phyloP scores from a whole-genome alignment of 2,888 invertebrate species.

The Euproctis similis region DNA sequence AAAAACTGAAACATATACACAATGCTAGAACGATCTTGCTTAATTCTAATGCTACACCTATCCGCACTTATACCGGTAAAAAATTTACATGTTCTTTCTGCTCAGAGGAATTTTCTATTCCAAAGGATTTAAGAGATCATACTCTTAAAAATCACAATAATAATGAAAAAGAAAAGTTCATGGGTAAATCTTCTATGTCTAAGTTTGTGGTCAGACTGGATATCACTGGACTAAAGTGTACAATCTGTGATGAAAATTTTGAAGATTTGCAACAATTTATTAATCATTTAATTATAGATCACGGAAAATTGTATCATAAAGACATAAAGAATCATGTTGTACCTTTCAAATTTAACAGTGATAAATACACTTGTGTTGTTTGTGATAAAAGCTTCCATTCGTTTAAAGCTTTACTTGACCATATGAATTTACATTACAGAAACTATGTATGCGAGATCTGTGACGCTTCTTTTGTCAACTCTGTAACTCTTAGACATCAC shows the following conservation, averaged over 20 bases:
- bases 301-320: conserved; percentile 9
- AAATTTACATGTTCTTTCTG: conserved; percentile 47
- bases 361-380: conserved; percentile 10
- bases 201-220: conserved; percentile 17
- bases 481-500: conserved; percentile 7
- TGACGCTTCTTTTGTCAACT: conserved; percentile 52
- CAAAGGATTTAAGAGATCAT: conserved; percentile 40
- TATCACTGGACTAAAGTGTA: conserved; percentile 14
- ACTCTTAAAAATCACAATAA: conserved; percentile 28
- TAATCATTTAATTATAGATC: conserved; percentile 10
- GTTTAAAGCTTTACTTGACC: conserved; percentile 17
- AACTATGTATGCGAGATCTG: conserved; percentile 16
- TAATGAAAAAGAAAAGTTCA: conserved; percentile 22
- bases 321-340: conserved; percentile 21
- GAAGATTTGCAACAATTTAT: conserved; percentile 9
- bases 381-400: conserved; percentile 10
- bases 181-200: conserved; percentile 24
- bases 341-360: conserved; percentile 17
- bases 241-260: conserved; percentile 8
- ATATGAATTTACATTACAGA: conserved; percentile 18
- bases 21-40: conserved; percentile 37
- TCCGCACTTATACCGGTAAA: conserved; percentile 30
- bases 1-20: conserved; percentile 14
- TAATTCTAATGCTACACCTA: conserved; percentile 47
- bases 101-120: conserved; percentile 22